A percentile compares a stretch with the other conserved stretches of the same genome.
Conservation (phyloP, 2,888 invertebrate species). For the Terebella lapidaria region DNA sequence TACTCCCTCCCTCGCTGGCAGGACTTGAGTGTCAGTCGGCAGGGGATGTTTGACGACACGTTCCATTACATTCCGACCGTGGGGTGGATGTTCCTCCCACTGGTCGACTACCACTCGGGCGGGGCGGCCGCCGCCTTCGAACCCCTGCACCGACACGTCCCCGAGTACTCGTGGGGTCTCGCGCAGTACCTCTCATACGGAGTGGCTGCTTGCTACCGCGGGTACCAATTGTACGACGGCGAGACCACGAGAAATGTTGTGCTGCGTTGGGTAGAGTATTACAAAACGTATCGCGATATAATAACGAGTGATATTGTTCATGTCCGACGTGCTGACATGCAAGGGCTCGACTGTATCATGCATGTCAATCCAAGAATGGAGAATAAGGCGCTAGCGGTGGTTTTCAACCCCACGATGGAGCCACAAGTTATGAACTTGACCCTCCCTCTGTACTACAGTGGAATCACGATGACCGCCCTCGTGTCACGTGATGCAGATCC, state of each 20-base stretch:
- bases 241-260: slow-evolving; percentile 21
- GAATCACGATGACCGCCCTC: slow-evolving; percentile 12
- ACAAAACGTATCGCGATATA: slow-evolving; percentile 25
- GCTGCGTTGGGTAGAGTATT: slow-evolving; percentile 24
- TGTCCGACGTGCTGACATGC: slow-evolving; percentile 25
- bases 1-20: slow-evolving; percentile 27
- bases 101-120: slow-evolving; percentile 25
- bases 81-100: slow-evolving; percentile 28
- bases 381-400: slow-evolving; percentile 24
- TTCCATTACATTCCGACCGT: slow-evolving; percentile 20
- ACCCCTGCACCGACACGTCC: slow-evolving; percentile 19
- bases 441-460: slow-evolving; percentile 28
- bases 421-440: slow-evolving; percentile 9
- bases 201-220: slow-evolving; percentile 27
- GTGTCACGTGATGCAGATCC: slow-evolving; percentile 15
- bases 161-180: slow-evolving; percentile 27
- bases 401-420: slow-evolving; percentile 25
- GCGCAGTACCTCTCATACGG: slow-evolving; percentile 27
- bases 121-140: slow-evolving; percentile 24
- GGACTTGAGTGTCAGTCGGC: slow-evolving; percentile 26
- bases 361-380: slow-evolving; percentile 24
- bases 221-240: slow-evolving; percentile 22
- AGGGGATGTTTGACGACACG: slow-evolving; percentile 26
- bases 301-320: slow-evolving; percentile 26
- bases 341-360: slow-evolving; percentile 23